Evolutionary conservation across 2,797 vertebrate genomes (phyloP).

Genomic region (Sebastes variabilis): DNA sequence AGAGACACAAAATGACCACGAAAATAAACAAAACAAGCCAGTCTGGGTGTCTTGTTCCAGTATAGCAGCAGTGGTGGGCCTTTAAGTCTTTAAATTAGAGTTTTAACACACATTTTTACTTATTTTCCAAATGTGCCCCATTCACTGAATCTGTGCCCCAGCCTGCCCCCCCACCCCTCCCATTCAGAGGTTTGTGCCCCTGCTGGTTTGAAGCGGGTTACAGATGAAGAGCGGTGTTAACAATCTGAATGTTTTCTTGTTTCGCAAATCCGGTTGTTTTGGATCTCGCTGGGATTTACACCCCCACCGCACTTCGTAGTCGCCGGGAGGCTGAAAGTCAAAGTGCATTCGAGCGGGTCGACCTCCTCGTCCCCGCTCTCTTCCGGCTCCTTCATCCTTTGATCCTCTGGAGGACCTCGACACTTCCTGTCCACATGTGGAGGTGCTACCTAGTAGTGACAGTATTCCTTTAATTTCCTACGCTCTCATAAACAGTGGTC

Average conservation of each 20-base stretch:
- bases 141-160: neutral
- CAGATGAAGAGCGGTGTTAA: neutral
- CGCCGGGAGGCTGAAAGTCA: constrained; percentile 27
- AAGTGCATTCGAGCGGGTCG: constrained; percentile 31
- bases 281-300: neutral
- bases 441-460: neutral
- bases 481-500: neutral
- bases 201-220: constrained; percentile 3
- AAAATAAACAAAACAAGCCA: neutral
- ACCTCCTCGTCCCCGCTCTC: constrained; percentile 2
- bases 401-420: constrained; percentile 28
- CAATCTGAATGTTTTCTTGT: neutral
- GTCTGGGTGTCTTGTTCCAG: neutral
- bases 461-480: constrained; percentile 33
- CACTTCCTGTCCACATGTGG: constrained; percentile 36
- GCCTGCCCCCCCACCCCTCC: neutral
- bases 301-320: constrained; percentile 1
- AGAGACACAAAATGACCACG: neutral
- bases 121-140: neutral
- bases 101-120: neutral
- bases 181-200: neutral
- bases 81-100: neutral
- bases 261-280: constrained; percentile 34
- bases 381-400: constrained; percentile 37
- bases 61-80: too few species aligned